Percentiles rank a stretch among this genome's conserved stretches.
Evolutionary conservation across 2,888 invertebrate species (phyloP).

Genomic region (Drosophila lacicola): DNA sequence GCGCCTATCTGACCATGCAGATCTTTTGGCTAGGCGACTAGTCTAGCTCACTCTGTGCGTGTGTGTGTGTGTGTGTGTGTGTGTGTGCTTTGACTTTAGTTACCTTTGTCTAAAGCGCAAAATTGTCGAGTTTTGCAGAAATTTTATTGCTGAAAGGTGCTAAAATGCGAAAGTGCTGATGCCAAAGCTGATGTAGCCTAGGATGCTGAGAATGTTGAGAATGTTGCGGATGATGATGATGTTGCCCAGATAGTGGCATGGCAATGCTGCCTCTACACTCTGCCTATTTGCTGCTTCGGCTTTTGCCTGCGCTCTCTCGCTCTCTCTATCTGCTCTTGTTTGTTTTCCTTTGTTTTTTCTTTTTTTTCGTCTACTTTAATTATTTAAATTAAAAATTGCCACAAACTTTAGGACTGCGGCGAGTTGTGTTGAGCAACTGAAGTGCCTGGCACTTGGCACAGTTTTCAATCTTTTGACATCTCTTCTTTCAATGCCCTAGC

Average conservation of each 20-base stretch:
- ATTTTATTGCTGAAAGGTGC: slow-evolving; percentile 79
- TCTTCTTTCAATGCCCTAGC: background rate
- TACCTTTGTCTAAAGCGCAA: slow-evolving; percentile 78
- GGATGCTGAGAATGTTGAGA: slow-evolving; percentile 20
- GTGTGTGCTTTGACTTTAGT: slow-evolving; percentile 54
- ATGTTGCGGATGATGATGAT: slow-evolving; percentile 13
- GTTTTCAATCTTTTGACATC: slow-evolving; percentile 64
- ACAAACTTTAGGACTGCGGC: slow-evolving; percentile 50
- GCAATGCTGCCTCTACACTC: background rate
- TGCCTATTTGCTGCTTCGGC: slow-evolving; percentile 8
- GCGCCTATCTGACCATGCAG: slow-evolving; percentile 63
- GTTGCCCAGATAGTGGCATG: slow-evolving; percentile 16
- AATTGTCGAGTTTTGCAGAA: slow-evolving; percentile 78
- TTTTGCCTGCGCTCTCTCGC: background rate
- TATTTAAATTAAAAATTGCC: slow-evolving; percentile 76
- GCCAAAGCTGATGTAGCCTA: slow-evolving; percentile 14
- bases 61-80: slow-evolving; percentile 4
- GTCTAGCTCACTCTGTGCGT: slow-evolving; percentile 14
- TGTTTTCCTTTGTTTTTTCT: slow-evolving; percentile 4
- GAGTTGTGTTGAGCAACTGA: slow-evolving; percentile 21
- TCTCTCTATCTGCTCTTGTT: accelerated
- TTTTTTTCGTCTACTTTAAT: slow-evolving; percentile 61
- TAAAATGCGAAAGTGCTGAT: slow-evolving; percentile 79
- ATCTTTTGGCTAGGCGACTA: slow-evolving; percentile 64
- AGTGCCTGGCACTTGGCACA: slow-evolving; percentile 71